Percentiles rank a stretch among this genome's conserved stretches.
These are phyloP conservation scores for Drymodes brunneopygia DNA, from an alignment of 2,113 vertebrate genomes.

Conservation along the genomic window DNA sequence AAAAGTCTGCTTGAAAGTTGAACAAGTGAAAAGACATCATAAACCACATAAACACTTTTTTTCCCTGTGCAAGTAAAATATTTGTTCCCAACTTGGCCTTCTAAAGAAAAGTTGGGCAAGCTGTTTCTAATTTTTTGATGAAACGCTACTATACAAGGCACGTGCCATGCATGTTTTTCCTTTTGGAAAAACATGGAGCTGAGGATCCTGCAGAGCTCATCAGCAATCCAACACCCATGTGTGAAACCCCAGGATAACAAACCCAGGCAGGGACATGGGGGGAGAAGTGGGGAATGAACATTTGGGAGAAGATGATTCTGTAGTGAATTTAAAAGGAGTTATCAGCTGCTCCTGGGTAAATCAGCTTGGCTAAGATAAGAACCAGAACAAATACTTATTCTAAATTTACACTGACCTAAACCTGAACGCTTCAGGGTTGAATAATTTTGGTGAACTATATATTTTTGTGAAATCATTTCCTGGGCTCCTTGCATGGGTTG, in stretches of 20 bases:
- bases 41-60: background rate
- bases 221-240: background rate
- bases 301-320: background rate
- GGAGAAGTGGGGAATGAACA: background rate
- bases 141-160: background rate
- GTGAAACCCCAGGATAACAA: background rate
- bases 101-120: background rate
- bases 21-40: background rate
- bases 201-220: background rate
- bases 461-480: constrained; percentile 37
- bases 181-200: background rate
- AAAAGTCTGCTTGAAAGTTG: background rate
- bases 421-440: constrained; percentile 18
- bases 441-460: constrained; percentile 27
- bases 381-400: constrained; percentile 59
- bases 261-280: background rate
- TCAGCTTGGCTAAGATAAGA: constrained; percentile 51
- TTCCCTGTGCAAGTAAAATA: background rate
- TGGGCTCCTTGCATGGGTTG: constrained; percentile 15
- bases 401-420: constrained; percentile 63
- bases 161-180: background rate
- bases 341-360: constrained; percentile 50
- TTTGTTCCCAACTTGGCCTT: background rate
- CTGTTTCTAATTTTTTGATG: background rate
- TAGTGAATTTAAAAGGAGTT: constrained; percentile 35